These are phyloP conservation scores for Venustoraphidia nigricollis DNA, from an alignment of 2,888 invertebrate species.

Conservation along the genomic window DNA sequence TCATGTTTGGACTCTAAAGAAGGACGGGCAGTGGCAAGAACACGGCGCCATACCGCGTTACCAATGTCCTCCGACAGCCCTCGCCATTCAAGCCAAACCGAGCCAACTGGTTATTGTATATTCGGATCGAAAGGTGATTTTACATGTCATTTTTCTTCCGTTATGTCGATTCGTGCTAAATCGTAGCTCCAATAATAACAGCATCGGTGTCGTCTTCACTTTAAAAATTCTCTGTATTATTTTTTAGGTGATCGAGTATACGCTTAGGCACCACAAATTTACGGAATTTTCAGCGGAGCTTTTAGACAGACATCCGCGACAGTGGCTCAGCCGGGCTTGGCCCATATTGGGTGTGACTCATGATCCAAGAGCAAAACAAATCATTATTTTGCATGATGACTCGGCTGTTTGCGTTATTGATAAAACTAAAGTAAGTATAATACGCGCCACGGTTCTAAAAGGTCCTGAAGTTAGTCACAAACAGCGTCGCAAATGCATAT, in stretches of 20 bases:
- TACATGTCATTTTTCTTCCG: neutral
- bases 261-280: conserved; percentile 43
- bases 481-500: no score
- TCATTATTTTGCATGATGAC: conserved; percentile 60
- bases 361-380: conserved; percentile 43
- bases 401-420: conserved; percentile 45
- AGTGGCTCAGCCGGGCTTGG: conserved; percentile 40
- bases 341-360: conserved; percentile 45
- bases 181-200: no score
- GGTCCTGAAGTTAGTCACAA: no score
- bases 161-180: no score
- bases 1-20: conserved; percentile 37
- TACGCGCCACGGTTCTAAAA: no score
- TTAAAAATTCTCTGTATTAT: neutral
- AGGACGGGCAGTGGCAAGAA: conserved; percentile 23
- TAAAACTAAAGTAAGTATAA: conserved; percentile 33
- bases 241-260: conserved; percentile 59
- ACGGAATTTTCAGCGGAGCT: conserved; percentile 44
- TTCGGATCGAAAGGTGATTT: conserved; percentile 58
- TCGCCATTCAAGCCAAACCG: conserved; percentile 44
- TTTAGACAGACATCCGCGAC: conserved; percentile 33
- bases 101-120: conserved; percentile 54
- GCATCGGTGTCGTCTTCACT: no score
- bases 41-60: conserved; percentile 54
- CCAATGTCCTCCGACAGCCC: conserved; percentile 50